Evolutionary conservation across 2,113 vertebrate species (phyloP).

Genomic region (Chascanopsetta lugubris): DNA sequence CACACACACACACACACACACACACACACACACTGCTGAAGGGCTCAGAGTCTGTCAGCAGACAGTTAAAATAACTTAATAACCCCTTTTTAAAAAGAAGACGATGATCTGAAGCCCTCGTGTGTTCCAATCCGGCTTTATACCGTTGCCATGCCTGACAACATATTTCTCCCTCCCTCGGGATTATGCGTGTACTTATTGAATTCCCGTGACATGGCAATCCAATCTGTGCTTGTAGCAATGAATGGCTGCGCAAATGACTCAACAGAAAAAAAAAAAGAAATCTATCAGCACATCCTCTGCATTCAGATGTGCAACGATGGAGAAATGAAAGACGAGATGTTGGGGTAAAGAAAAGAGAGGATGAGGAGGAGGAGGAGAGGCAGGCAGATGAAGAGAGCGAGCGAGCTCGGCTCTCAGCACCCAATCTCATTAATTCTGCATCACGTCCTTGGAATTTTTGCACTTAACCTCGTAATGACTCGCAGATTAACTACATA

Average conservation of each 20-base stretch:
- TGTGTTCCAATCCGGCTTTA: slow-evolving; percentile 12
- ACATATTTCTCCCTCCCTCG: slow-evolving; percentile 31
- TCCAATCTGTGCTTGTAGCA: slow-evolving; percentile 27
- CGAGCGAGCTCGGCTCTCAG: background rate
- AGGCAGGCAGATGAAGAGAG: slow-evolving; percentile 26
- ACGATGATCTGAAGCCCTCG: slow-evolving; percentile 10
- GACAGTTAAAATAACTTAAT: slow-evolving; percentile 16
- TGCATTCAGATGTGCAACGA: slow-evolving; percentile 31
- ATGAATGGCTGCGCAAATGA: slow-evolving; percentile 44
- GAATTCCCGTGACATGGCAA: slow-evolving; percentile 50
- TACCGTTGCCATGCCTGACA: slow-evolving; percentile 15
- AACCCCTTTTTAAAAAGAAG: slow-evolving; percentile 17
- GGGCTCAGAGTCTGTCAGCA: slow-evolving; percentile 10
- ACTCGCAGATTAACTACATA: background rate
- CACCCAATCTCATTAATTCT: background rate
- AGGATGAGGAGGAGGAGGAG: background rate
- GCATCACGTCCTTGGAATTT: background rate
- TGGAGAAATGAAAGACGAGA: slow-evolving; percentile 30
- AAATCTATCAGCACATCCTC: slow-evolving; percentile 35
- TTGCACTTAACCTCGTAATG: background rate
- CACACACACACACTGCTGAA: slow-evolving; percentile 13
- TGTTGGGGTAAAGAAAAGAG: slow-evolving; percentile 20
- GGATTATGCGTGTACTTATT: slow-evolving; percentile 44
- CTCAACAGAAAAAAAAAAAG: slow-evolving; percentile 18
- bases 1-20: background rate